Evolutionary conservation across 92 coral and sea anemone genomes (phyloP).

Genomic region (Pocillopora grandis): DNA sequence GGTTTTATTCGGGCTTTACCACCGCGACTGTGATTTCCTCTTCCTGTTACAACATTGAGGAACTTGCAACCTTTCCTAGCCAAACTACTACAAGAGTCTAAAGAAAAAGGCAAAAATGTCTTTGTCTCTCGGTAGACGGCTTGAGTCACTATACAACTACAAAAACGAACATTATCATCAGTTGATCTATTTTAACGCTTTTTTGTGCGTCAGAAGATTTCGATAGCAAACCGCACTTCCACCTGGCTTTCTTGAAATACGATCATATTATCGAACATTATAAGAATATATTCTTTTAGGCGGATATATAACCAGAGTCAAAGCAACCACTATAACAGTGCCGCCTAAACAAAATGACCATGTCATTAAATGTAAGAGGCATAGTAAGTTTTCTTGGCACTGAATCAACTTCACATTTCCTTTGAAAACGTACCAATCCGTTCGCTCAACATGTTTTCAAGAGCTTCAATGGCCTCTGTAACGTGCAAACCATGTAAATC

Average conservation of each 20-base stretch:
- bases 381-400: no score
- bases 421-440: slow-evolving; percentile 19
- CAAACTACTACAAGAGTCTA: slow-evolving; percentile 14
- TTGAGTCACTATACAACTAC: not conserved
- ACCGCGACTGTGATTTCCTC: slow-evolving; percentile 90
- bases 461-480: slow-evolving; percentile 76
- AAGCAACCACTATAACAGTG: no score
- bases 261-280: no score
- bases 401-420: not conserved
- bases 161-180: no score
- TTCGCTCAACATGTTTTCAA: slow-evolving; percentile 51
- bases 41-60: slow-evolving; percentile 85
- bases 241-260: not conserved
- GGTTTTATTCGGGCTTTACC: slow-evolving; percentile 93
- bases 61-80: slow-evolving; percentile 38
- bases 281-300: no score
- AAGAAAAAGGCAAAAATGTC: not conserved
- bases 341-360: no score
- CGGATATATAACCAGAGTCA: no score
- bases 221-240: no score
- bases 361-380: no score
- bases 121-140: not conserved
- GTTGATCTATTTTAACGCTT: no score
- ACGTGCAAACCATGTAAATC: slow-evolving; percentile 98
- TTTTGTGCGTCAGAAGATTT: no score